Evolutionary conservation across 2,888 invertebrate genomes (phyloP).

Genomic region (Stratiomys singularior): DNA sequence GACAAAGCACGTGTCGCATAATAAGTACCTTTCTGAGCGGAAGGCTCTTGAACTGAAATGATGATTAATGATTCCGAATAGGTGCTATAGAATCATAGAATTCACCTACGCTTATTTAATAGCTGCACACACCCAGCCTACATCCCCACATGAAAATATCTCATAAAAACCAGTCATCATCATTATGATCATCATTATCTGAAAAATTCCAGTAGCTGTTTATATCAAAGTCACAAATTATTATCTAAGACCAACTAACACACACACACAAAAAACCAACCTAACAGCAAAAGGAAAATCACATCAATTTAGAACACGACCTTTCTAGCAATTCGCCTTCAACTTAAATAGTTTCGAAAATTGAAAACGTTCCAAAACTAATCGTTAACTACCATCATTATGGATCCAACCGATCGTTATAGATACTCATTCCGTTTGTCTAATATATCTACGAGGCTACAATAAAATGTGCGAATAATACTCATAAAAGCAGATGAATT

Average conservation of each 20-base stretch:
- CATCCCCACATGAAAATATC: no score
- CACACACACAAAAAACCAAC: background rate
- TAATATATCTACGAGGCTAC: background rate
- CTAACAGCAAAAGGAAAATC: background rate
- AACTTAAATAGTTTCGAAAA: background rate
- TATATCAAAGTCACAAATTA: background rate
- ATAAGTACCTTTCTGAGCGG: no score
- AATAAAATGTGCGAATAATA: background rate
- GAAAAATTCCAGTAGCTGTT: background rate
- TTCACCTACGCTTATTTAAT: no score
- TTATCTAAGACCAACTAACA: background rate
- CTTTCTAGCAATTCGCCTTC: background rate
- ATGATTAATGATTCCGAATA: no score
- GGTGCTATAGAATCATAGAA: no score
- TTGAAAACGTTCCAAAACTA: conserved; percentile 46
- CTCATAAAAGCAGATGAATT: conserved; percentile 6
- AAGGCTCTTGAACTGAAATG: no score
- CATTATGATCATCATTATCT: background rate
- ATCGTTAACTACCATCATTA: conserved; percentile 38
- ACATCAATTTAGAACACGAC: conserved; percentile 8
- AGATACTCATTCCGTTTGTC: background rate
- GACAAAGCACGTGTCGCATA: no score
- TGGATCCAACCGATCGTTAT: background rate
- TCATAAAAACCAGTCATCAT: no score
- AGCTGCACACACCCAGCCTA: no score